These are phyloP conservation scores for Aptenodytes patagonicus DNA, from an alignment of 2,113 vertebrate species.

Conservation along the genomic window DNA sequence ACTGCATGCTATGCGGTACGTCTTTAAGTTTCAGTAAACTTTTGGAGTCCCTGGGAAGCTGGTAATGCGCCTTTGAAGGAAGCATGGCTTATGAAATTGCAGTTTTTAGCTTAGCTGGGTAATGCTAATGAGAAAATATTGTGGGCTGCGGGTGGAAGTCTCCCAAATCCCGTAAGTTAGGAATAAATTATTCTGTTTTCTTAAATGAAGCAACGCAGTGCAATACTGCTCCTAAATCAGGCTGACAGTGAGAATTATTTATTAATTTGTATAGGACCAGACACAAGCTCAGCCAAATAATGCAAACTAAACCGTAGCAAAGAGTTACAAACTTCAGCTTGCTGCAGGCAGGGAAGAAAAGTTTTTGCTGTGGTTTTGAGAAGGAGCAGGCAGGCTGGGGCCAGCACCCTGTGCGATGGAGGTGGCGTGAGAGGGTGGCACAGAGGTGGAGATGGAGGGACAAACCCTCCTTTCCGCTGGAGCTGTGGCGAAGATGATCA, in stretches of 20 bases:
- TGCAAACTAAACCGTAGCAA: not conserved
- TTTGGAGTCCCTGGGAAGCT: conserved; percentile 40
- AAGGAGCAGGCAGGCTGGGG: not conserved
- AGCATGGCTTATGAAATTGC: conserved; percentile 25
- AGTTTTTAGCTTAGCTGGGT: conserved; percentile 48
- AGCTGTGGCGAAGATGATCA: not conserved
- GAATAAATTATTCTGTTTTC: conserved; percentile 46
- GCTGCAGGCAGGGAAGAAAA: not conserved
- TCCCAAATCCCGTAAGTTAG: conserved; percentile 14
- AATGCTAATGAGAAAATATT: conserved; percentile 46
- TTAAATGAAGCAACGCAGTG: not conserved
- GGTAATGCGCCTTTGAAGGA: conserved; percentile 25
- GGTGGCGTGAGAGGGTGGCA: not conserved
- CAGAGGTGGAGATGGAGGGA: not conserved
- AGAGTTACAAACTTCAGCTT: not conserved
- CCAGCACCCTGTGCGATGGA: not conserved
- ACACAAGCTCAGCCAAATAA: not conserved
- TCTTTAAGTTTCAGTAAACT: conserved; percentile 40
- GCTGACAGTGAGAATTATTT: not conserved
- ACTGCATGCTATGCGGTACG: not conserved
- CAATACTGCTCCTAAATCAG: not conserved
- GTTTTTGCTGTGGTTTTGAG: not conserved
- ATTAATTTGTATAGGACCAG: not conserved
- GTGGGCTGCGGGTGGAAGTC: not conserved
- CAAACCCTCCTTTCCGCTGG: not conserved